These are phyloP conservation scores for Cololabis saira DNA, from an alignment of 2,113 vertebrate species.

Conservation along the genomic window DNA sequence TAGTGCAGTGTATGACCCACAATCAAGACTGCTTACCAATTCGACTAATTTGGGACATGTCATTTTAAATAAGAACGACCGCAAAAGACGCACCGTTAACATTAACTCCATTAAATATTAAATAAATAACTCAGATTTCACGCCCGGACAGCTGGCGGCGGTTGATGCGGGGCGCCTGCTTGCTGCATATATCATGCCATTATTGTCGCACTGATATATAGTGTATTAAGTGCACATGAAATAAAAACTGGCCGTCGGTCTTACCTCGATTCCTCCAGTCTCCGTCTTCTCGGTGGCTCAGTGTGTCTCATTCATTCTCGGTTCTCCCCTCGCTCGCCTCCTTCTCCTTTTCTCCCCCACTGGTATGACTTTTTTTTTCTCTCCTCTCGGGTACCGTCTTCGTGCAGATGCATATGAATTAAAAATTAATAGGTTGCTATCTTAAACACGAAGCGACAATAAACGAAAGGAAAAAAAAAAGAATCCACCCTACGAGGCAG, in stretches of 20 bases:
- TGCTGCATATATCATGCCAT: slow-evolving; percentile 27
- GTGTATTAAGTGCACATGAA: slow-evolving; percentile 24
- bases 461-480: neutral
- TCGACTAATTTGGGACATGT: slow-evolving; percentile 26
- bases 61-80: slow-evolving; percentile 48
- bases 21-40: slow-evolving; percentile 1
- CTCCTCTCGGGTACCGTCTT: slow-evolving; percentile 77
- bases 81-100: slow-evolving; percentile 57
- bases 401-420: slow-evolving; percentile 83
- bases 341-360: slow-evolving; percentile 59
- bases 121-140: slow-evolving; percentile 65
- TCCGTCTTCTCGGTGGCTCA: slow-evolving; percentile 73
- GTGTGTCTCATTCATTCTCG: slow-evolving; percentile 79
- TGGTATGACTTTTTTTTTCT: slow-evolving; percentile 66
- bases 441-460: slow-evolving; percentile 61
- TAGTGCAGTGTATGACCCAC: slow-evolving; percentile 29
- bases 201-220: slow-evolving; percentile 21
- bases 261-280: slow-evolving; percentile 80
- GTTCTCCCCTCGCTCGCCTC: slow-evolving; percentile 59
- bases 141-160: slow-evolving; percentile 39
- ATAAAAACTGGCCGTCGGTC: slow-evolving; percentile 48
- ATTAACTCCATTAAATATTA: slow-evolving; percentile 57
- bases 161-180: slow-evolving; percentile 9
- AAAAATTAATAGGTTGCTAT: slow-evolving; percentile 77
- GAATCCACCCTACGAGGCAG: neutral